Percentiles rank a stretch among this genome's conserved stretches.
Evolutionary conservation across 1,140 invertebrate species (phyloP).

Genomic region (Diachasma alloeum): DNA sequence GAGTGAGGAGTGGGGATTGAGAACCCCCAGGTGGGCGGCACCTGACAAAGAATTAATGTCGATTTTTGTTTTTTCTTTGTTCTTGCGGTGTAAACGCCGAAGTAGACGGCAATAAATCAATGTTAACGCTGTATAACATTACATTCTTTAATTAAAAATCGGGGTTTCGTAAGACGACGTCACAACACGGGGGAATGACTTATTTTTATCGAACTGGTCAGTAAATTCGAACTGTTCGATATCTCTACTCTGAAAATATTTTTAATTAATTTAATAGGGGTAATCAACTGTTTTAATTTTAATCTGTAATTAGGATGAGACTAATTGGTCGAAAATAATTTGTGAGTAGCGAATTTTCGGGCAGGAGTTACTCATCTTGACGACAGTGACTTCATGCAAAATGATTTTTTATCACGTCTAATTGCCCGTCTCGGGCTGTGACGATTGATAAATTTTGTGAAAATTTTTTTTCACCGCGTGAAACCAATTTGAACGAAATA

Average conservation of each 20-base stretch:
- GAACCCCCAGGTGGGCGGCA: slow-evolving; percentile 30
- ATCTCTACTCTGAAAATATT: slow-evolving; percentile 12
- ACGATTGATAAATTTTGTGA: neutral
- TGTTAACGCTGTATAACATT: slow-evolving; percentile 49
- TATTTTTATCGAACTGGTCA: slow-evolving; percentile 36
- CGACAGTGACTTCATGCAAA: too few species aligned
- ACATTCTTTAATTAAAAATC: slow-evolving; percentile 59
- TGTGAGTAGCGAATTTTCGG: slow-evolving; percentile 36
- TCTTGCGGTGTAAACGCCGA: slow-evolving; percentile 33
- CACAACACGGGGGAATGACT: slow-evolving; percentile 33
- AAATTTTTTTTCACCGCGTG: neutral
- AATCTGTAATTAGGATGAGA: too few species aligned
- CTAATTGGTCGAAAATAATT: neutral
- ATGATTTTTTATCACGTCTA: too few species aligned
- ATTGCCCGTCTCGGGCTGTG: too few species aligned
- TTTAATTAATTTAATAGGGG: slow-evolving; percentile 40
- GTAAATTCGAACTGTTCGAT: neutral
- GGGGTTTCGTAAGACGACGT: slow-evolving; percentile 47
- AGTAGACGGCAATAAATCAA: slow-evolving; percentile 47
- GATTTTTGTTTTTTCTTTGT: slow-evolving; percentile 7
- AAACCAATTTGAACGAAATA: neutral
- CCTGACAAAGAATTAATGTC: slow-evolving; percentile 35
- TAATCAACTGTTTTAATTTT: too few species aligned
- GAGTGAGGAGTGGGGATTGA: slow-evolving; percentile 3
- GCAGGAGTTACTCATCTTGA: neutral